Percentiles rank a stretch among this genome's conserved stretches.
phyloP scores from a whole-genome alignment of 2,797 vertebrate genomes.

The Leucoraja ocellata region DNA sequence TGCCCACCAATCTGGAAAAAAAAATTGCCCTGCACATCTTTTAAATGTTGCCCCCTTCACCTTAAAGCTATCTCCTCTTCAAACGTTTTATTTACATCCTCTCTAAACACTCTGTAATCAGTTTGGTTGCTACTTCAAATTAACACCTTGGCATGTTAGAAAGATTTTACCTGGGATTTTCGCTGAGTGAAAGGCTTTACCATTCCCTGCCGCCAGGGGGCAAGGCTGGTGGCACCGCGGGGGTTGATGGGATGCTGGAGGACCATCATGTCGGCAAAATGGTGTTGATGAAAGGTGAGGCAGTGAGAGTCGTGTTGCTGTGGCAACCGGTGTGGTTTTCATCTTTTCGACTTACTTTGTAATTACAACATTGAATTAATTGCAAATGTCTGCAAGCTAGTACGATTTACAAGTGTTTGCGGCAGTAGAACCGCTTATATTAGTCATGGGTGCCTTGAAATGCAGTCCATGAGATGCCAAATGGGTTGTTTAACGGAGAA shows the following conservation, averaged over 20 bases:
- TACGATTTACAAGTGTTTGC: background rate
- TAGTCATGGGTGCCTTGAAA: background rate
- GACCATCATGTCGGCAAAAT: background rate
- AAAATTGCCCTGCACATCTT: too few species aligned
- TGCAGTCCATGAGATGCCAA: background rate
- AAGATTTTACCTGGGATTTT: too few species aligned
- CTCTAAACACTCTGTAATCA: too few species aligned
- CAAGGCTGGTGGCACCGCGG: background rate
- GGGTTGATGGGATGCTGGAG: slow-evolving; percentile 12
- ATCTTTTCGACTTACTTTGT: background rate
- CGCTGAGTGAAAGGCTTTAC: too few species aligned
- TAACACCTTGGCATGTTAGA: too few species aligned
- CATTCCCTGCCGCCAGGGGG: background rate
- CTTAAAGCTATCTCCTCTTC: too few species aligned
- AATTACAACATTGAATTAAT: background rate
- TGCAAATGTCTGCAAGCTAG: background rate
- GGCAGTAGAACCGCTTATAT: background rate
- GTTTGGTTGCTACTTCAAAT: too few species aligned
- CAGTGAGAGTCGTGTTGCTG: background rate
- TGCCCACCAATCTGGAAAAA: too few species aligned
- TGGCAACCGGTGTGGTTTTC: background rate
- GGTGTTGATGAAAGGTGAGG: background rate
- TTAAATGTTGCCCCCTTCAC: too few species aligned
- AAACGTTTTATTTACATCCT: too few species aligned
- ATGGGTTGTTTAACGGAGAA: background rate